phyloP scores from a whole-genome alignment of 2,113 vertebrate species.

The Uropsilus gracilis region DNA sequence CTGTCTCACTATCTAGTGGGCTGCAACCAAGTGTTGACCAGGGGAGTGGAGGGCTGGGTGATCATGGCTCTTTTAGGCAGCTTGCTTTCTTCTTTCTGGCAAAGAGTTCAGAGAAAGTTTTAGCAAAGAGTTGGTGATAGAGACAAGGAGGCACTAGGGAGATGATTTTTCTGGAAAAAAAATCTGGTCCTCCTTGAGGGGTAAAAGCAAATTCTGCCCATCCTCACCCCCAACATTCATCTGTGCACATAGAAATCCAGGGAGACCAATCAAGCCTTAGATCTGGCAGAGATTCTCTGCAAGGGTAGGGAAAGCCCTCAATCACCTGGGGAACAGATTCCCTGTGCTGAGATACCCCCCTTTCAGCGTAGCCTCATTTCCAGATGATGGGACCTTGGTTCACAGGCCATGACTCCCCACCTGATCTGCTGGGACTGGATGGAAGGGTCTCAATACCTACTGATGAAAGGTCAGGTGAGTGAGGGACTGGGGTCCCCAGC shows the following conservation, averaged over 20 bases:
- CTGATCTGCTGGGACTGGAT: not conserved
- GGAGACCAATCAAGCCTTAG: not conserved
- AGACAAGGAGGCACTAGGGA: not conserved
- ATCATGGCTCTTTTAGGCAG: not conserved
- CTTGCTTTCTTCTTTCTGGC: not conserved
- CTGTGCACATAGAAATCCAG: not conserved
- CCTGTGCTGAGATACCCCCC: too few relatives aligned
- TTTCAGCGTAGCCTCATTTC: not conserved
- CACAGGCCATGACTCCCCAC: not conserved
- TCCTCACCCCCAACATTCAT: not conserved
- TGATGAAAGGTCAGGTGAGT: not conserved
- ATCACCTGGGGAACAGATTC: too few relatives aligned
- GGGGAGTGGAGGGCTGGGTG: too few relatives aligned
- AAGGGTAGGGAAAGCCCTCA: too few relatives aligned
- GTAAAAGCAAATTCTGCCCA: too few relatives aligned
- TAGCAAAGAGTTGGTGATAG: not conserved
- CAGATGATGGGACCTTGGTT: not conserved
- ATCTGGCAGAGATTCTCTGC: not conserved
- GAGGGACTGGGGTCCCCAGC: too few relatives aligned
- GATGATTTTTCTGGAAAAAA: too few relatives aligned
- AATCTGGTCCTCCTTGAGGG: not conserved
- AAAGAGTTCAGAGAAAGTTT: not conserved
- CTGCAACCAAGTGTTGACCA: not conserved
- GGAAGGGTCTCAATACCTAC: not conserved
- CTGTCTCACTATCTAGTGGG: not conserved